phyloP scores from a whole-genome alignment of 2,888 invertebrate species.

The Hetaerina titia region DNA sequence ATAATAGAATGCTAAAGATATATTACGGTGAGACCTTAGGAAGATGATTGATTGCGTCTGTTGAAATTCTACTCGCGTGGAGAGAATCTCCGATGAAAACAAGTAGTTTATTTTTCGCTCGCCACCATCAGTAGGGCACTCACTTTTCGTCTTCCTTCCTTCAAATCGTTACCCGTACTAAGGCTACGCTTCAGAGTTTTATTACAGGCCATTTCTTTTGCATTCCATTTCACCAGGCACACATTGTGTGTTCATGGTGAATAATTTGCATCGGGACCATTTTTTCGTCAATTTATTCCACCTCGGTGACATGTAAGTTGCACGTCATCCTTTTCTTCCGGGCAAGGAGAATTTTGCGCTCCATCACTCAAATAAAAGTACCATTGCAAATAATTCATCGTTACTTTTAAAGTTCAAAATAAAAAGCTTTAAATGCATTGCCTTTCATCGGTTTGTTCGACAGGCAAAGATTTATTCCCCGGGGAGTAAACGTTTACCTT shows the following conservation, averaged over 20 bases:
- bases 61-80: background rate
- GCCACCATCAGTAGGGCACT: background rate
- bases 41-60: conserved; percentile 17
- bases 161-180: background rate
- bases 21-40: background rate
- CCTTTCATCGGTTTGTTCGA: no score
- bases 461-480: no score
- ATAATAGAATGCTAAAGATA: conserved; percentile 32
- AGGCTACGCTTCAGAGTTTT: background rate
- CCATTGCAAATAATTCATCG: no score
- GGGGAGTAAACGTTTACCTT: no score
- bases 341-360: no score
- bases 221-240: background rate
- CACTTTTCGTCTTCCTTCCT: background rate
- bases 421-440: no score
- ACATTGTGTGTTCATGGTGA: background rate
- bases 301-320: background rate
- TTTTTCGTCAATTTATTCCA: background rate
- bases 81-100: conserved; percentile 2
- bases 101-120: conserved; percentile 27
- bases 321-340: no score
- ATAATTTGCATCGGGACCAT: background rate
- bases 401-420: no score
- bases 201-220: background rate
- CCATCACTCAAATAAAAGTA: no score